Percentiles rank a stretch among this genome's conserved stretches.
These are phyloP conservation scores for Ramphastos sulfuratus DNA, from an alignment of 2,113 vertebrate genomes.

Conservation along the genomic window DNA sequence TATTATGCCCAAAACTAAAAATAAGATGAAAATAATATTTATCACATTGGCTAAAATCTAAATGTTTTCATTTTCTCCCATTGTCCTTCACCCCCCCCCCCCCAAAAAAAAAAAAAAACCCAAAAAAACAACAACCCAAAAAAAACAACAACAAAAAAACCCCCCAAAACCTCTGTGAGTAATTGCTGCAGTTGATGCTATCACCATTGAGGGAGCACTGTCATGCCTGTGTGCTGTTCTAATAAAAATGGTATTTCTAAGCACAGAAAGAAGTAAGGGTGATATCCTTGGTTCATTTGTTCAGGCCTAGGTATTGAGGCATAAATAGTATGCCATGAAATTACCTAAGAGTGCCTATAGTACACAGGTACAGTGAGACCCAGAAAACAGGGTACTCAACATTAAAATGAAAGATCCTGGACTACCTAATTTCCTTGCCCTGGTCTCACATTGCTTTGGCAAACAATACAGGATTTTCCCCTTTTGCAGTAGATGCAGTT, in stretches of 20 bases:
- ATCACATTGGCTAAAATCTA: neutral
- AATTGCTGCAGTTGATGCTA: neutral
- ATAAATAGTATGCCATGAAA: neutral
- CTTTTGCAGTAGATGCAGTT: neutral
- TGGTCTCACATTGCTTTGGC: neutral
- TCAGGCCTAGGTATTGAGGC: conserved; percentile 14
- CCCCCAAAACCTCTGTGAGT: neutral
- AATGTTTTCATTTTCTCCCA: neutral
- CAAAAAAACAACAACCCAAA: no score
- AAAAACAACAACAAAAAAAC: no score
- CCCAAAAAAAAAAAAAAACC: neutral
- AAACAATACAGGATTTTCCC: neutral
- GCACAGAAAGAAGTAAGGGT: neutral
- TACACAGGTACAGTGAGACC: neutral
- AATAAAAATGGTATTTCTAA: neutral
- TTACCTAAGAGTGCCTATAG: neutral
- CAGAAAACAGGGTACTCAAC: neutral
- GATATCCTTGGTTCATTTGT: neutral
- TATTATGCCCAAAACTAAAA: neutral
- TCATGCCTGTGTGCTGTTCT: neutral
- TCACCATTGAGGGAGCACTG: rapidly evolving
- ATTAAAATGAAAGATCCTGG: neutral
- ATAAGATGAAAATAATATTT: neutral
- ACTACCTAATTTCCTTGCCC: neutral
- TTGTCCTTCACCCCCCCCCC: neutral